Evolutionary conservation across 2,797 vertebrate genomes (phyloP).

Genomic region (Syngnathus rostellatus): DNA sequence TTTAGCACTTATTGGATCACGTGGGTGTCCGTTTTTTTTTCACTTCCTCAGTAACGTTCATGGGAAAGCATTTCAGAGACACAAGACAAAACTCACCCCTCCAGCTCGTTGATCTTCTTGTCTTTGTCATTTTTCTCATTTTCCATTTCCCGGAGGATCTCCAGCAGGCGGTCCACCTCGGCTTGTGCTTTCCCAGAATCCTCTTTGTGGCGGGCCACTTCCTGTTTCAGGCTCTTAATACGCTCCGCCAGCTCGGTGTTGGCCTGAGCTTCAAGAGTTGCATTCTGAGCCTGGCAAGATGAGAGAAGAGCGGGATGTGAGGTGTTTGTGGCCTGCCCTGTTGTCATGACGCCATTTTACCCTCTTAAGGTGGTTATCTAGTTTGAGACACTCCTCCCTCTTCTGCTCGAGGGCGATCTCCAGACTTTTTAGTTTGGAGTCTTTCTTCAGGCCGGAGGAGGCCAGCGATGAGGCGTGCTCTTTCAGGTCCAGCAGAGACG

Average conservation of each 20-base stretch:
- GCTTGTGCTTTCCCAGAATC: slow-evolving; percentile 90
- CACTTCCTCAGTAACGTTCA: background rate
- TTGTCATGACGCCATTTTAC: slow-evolving; percentile 51
- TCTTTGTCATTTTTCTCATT: slow-evolving; percentile 99
- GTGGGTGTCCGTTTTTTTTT: too few relatives aligned
- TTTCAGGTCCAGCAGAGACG: slow-evolving; percentile 90
- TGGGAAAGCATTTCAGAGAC: background rate
- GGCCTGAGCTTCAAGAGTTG: slow-evolving; percentile 82
- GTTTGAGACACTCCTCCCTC: slow-evolving; percentile 87
- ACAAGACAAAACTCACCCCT: slow-evolving; percentile 73
- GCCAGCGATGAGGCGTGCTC: slow-evolving; percentile 95
- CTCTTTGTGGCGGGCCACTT: slow-evolving; percentile 80
- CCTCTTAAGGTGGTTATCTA: slow-evolving; percentile 91
- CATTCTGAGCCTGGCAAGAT: slow-evolving; percentile 78
- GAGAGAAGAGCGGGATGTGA: background rate
- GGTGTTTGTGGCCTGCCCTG: background rate
- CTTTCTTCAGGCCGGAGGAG: slow-evolving; percentile 93
- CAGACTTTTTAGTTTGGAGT: slow-evolving; percentile 89
- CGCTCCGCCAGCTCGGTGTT: slow-evolving; percentile 85
- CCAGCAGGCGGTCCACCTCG: slow-evolving; percentile 93
- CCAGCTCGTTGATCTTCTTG: slow-evolving; percentile 92
- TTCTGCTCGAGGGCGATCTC: slow-evolving; percentile 94
- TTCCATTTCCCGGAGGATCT: slow-evolving; percentile 97
- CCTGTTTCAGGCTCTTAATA: slow-evolving; percentile 81
- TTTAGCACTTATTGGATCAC: background rate